These are phyloP conservation scores for Nothocercus nigrocapillus DNA, from an alignment of 2,113 vertebrate species.

Conservation along the genomic window DNA sequence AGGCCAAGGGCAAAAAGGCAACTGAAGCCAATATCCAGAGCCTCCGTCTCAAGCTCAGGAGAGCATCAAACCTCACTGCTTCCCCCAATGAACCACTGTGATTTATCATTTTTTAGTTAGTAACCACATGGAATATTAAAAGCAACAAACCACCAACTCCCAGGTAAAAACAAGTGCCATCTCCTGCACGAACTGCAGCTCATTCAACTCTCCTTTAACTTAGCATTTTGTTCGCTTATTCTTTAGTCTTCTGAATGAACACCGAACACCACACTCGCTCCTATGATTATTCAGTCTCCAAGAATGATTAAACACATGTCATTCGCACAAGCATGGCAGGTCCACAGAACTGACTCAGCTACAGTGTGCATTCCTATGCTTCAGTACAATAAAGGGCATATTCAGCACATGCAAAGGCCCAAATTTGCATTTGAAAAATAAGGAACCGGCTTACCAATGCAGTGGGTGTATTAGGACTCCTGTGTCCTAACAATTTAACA, in stretches of 20 bases:
- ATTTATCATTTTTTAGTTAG: not conserved
- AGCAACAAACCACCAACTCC: not conserved
- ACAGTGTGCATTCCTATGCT: not conserved
- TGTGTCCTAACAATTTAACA: not conserved
- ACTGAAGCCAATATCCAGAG: not conserved
- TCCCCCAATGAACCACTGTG: not conserved
- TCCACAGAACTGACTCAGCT: constrained; percentile 17
- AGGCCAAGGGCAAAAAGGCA: not conserved
- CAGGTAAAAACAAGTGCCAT: not conserved
- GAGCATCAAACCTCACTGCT: not conserved
- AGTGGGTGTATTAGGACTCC: not conserved
- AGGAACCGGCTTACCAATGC: not conserved
- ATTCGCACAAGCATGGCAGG: constrained; percentile 13
- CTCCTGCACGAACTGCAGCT: not conserved
- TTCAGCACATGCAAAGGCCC: not conserved
- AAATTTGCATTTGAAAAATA: constrained; percentile 30
- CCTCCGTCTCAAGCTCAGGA: not conserved
- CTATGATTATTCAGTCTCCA: constrained; percentile 29
- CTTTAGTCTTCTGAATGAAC: constrained; percentile 11
- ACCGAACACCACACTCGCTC: not conserved
- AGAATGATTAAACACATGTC: constrained; percentile 5
- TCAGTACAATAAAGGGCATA: constrained; percentile 17
- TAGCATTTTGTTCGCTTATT: not conserved
- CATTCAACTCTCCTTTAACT: not conserved
- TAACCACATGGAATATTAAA: constrained; percentile 20